These are phyloP conservation scores for Sebastes cheni DNA, from an alignment of 2,797 vertebrate genomes.

Conservation along the genomic window DNA sequence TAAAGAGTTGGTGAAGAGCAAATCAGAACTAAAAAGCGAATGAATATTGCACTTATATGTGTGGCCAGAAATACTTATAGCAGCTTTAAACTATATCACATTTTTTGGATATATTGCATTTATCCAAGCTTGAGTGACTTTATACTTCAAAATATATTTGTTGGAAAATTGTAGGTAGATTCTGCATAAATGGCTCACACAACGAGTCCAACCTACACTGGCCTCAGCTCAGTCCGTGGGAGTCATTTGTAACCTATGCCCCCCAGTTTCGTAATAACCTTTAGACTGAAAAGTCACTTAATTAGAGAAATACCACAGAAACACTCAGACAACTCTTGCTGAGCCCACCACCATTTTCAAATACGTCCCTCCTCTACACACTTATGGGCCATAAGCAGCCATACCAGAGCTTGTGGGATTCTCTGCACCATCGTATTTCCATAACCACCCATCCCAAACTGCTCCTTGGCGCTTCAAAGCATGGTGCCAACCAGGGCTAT, in stretches of 20 bases:
- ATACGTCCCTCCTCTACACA: conserved; percentile 19
- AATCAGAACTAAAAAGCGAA: background rate
- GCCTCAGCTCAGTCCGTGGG: conserved; percentile 2
- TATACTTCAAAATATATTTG: background rate
- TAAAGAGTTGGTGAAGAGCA: background rate
- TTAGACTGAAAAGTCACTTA: conserved; percentile 56
- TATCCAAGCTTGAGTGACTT: background rate
- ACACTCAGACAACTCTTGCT: conserved; percentile 55
- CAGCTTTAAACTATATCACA: background rate
- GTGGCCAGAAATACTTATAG: background rate
- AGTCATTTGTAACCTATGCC: conserved; percentile 41
- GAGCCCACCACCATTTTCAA: conserved; percentile 17
- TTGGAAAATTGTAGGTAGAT: background rate
- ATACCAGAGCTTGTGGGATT: conserved; percentile 11
- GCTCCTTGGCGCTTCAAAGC: conserved; percentile 8
- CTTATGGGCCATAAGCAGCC: conserved; percentile 1
- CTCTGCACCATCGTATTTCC: conserved; percentile 37
- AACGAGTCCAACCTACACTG: background rate
- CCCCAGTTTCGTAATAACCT: conserved; percentile 54
- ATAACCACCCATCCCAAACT: conserved; percentile 14
- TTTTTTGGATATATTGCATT: background rate
- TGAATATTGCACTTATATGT: background rate
- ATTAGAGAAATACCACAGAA: conserved; percentile 73
- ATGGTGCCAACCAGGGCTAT: background rate
- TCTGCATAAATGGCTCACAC: background rate